These are phyloP conservation scores for Celastrina argiolus DNA, from an alignment of 2,888 invertebrate genomes.

Conservation along the genomic window DNA sequence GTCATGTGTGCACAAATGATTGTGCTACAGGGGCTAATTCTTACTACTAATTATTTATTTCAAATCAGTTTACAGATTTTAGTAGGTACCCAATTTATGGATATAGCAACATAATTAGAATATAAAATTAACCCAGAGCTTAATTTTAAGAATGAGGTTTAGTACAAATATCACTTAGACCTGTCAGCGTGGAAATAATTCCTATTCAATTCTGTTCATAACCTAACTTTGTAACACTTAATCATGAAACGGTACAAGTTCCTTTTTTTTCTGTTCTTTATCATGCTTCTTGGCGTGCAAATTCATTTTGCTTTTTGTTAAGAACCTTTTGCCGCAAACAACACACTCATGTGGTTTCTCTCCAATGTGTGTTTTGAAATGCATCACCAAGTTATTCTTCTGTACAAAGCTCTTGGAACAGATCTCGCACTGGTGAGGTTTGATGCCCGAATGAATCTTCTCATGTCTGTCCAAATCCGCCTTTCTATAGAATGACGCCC, in stretches of 20 bases:
- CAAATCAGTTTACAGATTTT: too few species aligned
- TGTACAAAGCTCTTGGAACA: constrained; percentile 62
- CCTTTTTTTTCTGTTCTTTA: constrained; percentile 49
- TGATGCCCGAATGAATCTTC: constrained; percentile 59
- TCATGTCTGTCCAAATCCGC: constrained; percentile 61
- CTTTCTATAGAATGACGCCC: constrained; percentile 58
- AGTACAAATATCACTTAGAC: background rate
- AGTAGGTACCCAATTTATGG: too few species aligned
- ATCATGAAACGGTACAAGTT: constrained; percentile 24
- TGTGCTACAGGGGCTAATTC: too few species aligned
- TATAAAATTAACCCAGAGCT: background rate
- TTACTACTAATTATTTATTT: too few species aligned
- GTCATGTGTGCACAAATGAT: too few species aligned
- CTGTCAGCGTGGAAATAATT: background rate
- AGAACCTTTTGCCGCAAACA: constrained; percentile 53
- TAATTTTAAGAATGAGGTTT: background rate
- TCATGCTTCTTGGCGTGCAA: constrained; percentile 55
- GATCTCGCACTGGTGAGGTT: constrained; percentile 57
- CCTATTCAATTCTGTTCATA: background rate
- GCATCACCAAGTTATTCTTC: constrained; percentile 63
- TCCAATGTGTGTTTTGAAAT: constrained; percentile 57
- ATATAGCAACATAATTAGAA: too few species aligned
- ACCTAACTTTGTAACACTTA: constrained; percentile 11
- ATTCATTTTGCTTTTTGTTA: constrained; percentile 54
- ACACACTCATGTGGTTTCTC: constrained; percentile 53